Evolutionary conservation across 2,797 vertebrate species (phyloP), one percentile per base, ranked within the genome.

Genomic region (Chaenodraco wilsoni): DNA sequence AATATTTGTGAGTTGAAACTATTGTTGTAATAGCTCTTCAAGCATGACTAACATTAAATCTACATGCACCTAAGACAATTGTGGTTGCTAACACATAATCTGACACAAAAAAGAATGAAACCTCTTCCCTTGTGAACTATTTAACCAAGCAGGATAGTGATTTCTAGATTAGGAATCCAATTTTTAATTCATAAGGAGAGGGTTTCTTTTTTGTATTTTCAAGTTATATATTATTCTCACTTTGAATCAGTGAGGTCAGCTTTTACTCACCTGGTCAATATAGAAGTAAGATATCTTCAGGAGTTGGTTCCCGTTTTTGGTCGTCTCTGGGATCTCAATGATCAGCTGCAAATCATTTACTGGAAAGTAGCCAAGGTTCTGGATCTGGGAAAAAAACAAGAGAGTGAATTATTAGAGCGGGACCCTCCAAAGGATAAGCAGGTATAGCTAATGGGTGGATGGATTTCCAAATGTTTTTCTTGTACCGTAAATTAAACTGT

Each of bases 331-430:
- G 16, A 99, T 50, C 0, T 96, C 96, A 62, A 99, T 95, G 83
- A 93, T 96, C 59, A 99, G 88, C 81, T 92, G 93, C 74, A 98
- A 84, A 51, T 95, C 94, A 0, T 91, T 95, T 23, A 99, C 90
- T 0, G 97, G 97, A 76, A 99, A 99, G 72, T 96, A 95, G 27
- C 98, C 98, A 71, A 99, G 88, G 84, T 99, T 99, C 88, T 97
- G 96, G 64, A 99, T 93, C 98, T 99, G 92, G 2, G 41, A 63
- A 49, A 43, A 14, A 27, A 70, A 56, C 33, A 37, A 51, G 15
- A 37, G 7, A 57, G 40, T 2, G 52, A 61, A 44, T 14, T 44
- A 14, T 44, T 44, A 13, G 10, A 44, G 11, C 15, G 6, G 12
- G 9, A 17, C 8, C 8, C 15, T 33, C 27, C 3, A 4, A 54